Base-by-base conservation (phyloP, 2,797 vertebrate genomes). In the Hemitrygon akajei region DNA sequence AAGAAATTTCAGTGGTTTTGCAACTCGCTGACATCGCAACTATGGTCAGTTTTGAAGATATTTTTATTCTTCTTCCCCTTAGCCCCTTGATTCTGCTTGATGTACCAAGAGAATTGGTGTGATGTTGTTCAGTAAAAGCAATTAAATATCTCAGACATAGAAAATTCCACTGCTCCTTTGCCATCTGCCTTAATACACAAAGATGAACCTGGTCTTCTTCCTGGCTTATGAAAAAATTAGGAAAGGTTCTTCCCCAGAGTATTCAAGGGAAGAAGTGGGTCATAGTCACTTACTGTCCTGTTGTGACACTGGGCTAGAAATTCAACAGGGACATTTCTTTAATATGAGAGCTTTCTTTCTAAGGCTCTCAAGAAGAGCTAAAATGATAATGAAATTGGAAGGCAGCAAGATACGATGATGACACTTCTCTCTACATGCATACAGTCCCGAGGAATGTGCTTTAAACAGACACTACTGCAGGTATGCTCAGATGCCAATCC, bases 121-220 rank as follows among this genome's bases (percentile, higher is more conserved):
- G 47, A 93, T 93, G 91, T 27, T 71, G 47, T 47, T 93, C 47
- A 76, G 91, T 40, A 76, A 93, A 93, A 93, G 91, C 66, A 75
- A 93, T 93, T 75, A 93, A 93, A 93, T 71, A 93, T 93, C 71
- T 93, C 30, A 76, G 40, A 93, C 91, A n/a, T 76, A 37, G 91
- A 58, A 75, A 58, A 93, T 93, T 27, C 71, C 56, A 1, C 40
- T 56, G 91, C 91, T 75, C 40, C 22, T 30, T 56, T 92, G 20
- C 66, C 40, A 56, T 16, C 25, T 75, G 71, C 27, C 91, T 76
- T 34, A 47, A 73, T 75, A 47, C 40, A n/a, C 71, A 3, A 75
- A 92, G 7, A 11, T 75, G 10, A 1, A 5, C 30, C 12, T 40
- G 56, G 12, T n/a, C 22, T 92, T 20, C 37, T 73, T 27, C 27